Conservation (phyloP, 2,888 invertebrate genomes). For the Scaptomyza reducta region DNA sequence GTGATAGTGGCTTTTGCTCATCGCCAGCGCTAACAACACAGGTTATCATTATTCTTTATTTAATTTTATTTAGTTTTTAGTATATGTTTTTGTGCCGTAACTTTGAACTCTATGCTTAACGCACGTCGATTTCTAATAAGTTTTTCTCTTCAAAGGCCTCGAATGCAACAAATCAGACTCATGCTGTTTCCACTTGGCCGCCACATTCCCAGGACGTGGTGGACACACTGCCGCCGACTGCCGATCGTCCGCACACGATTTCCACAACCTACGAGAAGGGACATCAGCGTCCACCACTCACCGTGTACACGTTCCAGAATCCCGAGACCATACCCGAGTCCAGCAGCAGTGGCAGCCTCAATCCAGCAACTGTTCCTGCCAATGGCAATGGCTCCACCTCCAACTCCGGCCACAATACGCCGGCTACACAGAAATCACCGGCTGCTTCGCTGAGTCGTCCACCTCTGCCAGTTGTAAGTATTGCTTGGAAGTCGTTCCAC, state of each 20-base stretch:
- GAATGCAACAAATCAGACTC: conserved; percentile 83
- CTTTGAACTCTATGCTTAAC: neutral
- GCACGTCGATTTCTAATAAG: neutral
- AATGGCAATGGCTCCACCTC: conserved; percentile 27
- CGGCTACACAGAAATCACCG: conserved; percentile 85
- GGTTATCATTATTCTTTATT: conserved; percentile 80
- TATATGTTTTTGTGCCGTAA: conserved; percentile 10
- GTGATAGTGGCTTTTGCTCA: conserved; percentile 85
- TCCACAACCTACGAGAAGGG: conserved; percentile 95
- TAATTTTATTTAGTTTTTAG: conserved; percentile 32
- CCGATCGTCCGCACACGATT: conserved; percentile 95
- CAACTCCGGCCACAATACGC: conserved; percentile 77
- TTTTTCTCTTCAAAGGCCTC: conserved; percentile 85
- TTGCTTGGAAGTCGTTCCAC: neutral
- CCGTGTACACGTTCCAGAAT: conserved; percentile 94
- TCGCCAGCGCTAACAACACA: conserved; percentile 85
- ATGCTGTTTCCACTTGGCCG: conserved; percentile 84
- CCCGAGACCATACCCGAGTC: conserved; percentile 86
- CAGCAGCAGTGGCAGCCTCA: conserved; percentile 55
- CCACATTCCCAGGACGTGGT: conserved; percentile 84
- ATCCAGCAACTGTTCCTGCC: conserved; percentile 29
- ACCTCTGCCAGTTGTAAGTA: conserved; percentile 89
- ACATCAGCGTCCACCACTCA: conserved; percentile 93
- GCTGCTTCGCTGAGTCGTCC: conserved; percentile 86
- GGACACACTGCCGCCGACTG: conserved; percentile 85